These are phyloP conservation scores for Pissodes strobi DNA, from an alignment of 1,140 invertebrate genomes.

Conservation along the genomic window DNA sequence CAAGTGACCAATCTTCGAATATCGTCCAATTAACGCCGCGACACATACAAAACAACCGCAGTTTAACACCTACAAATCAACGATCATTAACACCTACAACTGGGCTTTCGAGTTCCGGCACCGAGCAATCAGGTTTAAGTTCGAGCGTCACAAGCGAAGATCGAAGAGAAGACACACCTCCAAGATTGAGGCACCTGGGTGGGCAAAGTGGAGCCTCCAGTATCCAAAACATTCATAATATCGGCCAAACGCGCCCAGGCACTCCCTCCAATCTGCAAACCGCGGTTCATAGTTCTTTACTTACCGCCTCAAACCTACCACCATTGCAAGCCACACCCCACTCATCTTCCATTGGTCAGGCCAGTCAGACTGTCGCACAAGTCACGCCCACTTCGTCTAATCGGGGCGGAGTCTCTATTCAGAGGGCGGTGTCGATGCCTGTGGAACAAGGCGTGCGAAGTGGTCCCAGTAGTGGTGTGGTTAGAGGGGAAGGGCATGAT, in stretches of 20 bases:
- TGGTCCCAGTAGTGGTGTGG: conserved; percentile 17
- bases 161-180: conserved; percentile 13
- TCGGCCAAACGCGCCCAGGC: neutral
- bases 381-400: conserved; percentile 16
- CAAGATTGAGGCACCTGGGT: neutral
- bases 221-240: conserved; percentile 9
- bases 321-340: conserved; percentile 14
- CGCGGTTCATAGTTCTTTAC: conserved; percentile 6
- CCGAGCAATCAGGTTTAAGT: conserved; percentile 24
- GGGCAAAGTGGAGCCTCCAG: conserved; percentile 10
- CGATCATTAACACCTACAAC: conserved; percentile 25
- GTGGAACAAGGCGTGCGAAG: conserved; percentile 49
- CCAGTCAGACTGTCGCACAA: conserved; percentile 8
- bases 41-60: conserved; percentile 18
- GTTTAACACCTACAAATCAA: conserved; percentile 23
- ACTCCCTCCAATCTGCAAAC: conserved; percentile 24
- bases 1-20: neutral
- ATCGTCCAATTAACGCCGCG: conserved; percentile 21
- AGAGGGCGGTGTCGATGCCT: conserved; percentile 55
- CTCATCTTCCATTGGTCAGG: conserved; percentile 5
- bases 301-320: conserved; percentile 10
- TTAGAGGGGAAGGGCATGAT: neutral
- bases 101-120: conserved; percentile 22
- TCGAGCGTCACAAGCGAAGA: conserved; percentile 1
- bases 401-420: conserved; percentile 27